Percentiles rank a stretch among this genome's conserved stretches.
These are phyloP conservation scores for Diabrotica undecimpunctata DNA, from an alignment of 1,140 invertebrate genomes.

Conservation along the genomic window DNA sequence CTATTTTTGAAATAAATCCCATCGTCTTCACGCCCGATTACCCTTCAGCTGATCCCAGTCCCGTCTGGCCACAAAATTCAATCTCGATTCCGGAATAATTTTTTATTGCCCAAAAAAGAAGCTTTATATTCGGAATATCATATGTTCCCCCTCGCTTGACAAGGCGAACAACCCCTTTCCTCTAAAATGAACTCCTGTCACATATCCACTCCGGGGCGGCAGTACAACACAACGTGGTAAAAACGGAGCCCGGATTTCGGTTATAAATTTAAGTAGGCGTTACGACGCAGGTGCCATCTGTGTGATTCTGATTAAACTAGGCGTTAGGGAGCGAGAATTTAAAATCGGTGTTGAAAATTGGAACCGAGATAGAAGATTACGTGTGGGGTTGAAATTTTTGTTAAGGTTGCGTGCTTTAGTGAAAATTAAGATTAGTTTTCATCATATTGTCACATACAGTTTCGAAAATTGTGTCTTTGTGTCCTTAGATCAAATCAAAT, in stretches of 20 bases:
- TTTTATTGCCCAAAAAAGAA: not conserved
- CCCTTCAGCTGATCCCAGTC: too few relatives aligned
- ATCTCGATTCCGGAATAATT: too few relatives aligned
- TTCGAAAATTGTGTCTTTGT: too few relatives aligned
- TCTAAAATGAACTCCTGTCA: slow-evolving; percentile 22
- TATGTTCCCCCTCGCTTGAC: not conserved
- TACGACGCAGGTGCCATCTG: slow-evolving; percentile 33
- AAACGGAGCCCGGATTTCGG: slow-evolving; percentile 14
- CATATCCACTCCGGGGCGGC: slow-evolving; percentile 21
- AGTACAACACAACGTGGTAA: slow-evolving; percentile 14
- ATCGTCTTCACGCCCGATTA: too few relatives aligned
- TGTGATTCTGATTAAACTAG: slow-evolving; percentile 19
- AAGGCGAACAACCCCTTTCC: not conserved
- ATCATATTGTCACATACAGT: too few relatives aligned
- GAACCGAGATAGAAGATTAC: too few relatives aligned
- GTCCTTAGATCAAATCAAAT: too few relatives aligned
- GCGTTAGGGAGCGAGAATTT: slow-evolving; percentile 24
- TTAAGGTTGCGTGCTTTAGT: too few relatives aligned
- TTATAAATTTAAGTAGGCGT: slow-evolving; percentile 27
- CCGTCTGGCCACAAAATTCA: too few relatives aligned
- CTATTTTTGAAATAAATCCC: too few relatives aligned
- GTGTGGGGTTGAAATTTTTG: too few relatives aligned
- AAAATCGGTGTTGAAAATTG: slow-evolving; percentile 22
- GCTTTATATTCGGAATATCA: not conserved
- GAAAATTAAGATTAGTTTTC: too few relatives aligned